phyloP scores from a whole-genome alignment of 2,797 vertebrate species.

The Argyrosomus regius region DNA sequence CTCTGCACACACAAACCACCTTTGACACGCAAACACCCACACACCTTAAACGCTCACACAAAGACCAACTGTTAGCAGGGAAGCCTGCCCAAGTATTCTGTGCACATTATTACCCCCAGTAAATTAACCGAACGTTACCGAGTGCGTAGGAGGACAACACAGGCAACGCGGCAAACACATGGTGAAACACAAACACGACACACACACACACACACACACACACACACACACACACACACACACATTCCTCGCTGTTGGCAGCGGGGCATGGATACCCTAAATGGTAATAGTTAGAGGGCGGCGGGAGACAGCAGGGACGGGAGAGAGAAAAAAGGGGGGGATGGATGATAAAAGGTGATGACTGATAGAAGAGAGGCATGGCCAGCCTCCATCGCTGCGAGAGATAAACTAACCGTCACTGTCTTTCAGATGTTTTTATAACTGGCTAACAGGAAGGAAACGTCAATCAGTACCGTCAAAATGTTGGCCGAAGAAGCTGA shows the following conservation, averaged over 20 bases:
- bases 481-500: too few species aligned
- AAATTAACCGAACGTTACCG: conserved; percentile 37
- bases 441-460: conserved; percentile 10
- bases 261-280: conserved; percentile 82
- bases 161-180: conserved; percentile 42
- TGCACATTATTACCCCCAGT: conserved; percentile 58
- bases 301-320: conserved; percentile 48
- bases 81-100: conserved; percentile 53
- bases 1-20: conserved; percentile 73
- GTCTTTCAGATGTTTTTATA: conserved; percentile 58
- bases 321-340: conserved; percentile 23
- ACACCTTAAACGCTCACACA: conserved; percentile 66
- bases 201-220: conserved; percentile 26
- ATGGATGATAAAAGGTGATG: conserved; percentile 70
- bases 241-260: conserved; percentile 77
- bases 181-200: conserved; percentile 30
- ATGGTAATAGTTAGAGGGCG: conserved; percentile 76
- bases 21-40: conserved; percentile 79
- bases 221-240: conserved; percentile 30
- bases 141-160: conserved; percentile 55
- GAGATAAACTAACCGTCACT: conserved; percentile 55
- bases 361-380: conserved; percentile 67
- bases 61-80: conserved; percentile 72
- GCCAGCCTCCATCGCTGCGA: conserved; percentile 39
- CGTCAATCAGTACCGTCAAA: conserved; percentile 1